Conservation (phyloP, 1,140 invertebrate species). For the Belonocnema kinseyi region DNA sequence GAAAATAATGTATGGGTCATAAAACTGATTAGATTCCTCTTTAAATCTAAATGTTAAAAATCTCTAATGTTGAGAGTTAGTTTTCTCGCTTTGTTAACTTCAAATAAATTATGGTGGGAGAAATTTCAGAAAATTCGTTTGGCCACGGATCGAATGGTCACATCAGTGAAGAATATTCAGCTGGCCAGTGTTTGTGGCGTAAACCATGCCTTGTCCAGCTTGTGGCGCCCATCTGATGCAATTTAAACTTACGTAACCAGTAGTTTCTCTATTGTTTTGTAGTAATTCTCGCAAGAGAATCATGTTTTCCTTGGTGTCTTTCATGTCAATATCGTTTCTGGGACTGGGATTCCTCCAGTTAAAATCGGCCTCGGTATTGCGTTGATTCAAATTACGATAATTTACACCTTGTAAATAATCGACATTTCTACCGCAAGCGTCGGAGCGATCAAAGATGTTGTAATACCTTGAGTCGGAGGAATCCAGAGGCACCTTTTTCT, state of each 20-base stretch:
- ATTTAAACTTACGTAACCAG: slow-evolving; percentile 84
- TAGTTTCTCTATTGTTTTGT: slow-evolving; percentile 78
- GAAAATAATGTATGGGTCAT: too few species aligned
- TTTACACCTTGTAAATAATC: slow-evolving; percentile 30
- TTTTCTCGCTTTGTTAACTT: too few species aligned
- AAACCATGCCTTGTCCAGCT: slow-evolving; percentile 88
- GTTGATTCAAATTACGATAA: slow-evolving; percentile 9
- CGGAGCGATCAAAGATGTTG: slow-evolving; percentile 18
- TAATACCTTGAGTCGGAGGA: not conserved
- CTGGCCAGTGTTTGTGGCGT: slow-evolving; percentile 89
- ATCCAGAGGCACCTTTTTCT: slow-evolving; percentile 31
- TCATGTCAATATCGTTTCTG: slow-evolving; percentile 45
- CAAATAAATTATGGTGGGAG: not conserved
- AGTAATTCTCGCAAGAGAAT: slow-evolving; percentile 79
- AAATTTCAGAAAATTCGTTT: slow-evolving; percentile 23
- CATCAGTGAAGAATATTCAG: slow-evolving; percentile 80
- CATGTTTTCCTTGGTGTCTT: slow-evolving; percentile 70
- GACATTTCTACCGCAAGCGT: not conserved
- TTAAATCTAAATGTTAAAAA: not conserved
- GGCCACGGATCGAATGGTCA: slow-evolving; percentile 7
- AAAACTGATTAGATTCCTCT: too few species aligned
- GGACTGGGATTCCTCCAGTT: slow-evolving; percentile 50
- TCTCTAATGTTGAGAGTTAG: not conserved
- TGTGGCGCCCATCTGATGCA: slow-evolving; percentile 89
- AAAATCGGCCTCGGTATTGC: slow-evolving; percentile 34